phyloP scores from a whole-genome alignment of 2,113 vertebrate species.

The Thomomys bottae region DNA sequence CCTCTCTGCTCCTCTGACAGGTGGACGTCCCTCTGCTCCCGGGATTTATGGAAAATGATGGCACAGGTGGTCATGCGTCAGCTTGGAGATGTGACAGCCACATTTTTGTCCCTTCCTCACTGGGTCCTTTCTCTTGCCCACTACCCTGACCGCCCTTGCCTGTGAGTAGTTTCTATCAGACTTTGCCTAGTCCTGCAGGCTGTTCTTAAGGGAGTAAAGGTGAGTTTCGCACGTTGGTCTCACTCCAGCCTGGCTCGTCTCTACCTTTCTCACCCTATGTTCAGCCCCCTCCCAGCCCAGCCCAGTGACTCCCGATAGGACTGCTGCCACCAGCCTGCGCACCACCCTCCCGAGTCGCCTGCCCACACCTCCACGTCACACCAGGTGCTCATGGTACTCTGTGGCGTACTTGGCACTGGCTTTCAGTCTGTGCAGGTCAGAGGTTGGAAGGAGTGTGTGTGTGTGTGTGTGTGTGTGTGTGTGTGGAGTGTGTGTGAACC shows the following conservation, averaged over 20 bases:
- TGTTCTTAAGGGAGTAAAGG: background rate
- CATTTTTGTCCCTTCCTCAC: background rate
- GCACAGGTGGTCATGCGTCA: rapidly evolving
- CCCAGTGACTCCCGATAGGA: background rate
- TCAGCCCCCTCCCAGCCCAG: background rate
- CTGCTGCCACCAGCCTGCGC: background rate
- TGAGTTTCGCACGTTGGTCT: background rate
- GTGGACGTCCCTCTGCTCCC: background rate
- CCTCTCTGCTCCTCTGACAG: background rate
- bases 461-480: no score
- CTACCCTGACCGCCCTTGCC: background rate
- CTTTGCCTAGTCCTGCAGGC: background rate
- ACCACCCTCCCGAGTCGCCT: background rate
- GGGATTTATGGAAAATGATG: background rate
- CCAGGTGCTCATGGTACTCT: no score
- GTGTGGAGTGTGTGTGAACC: no score
- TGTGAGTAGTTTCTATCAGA: background rate
- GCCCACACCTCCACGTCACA: background rate
- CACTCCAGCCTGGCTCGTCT: rapidly evolving
- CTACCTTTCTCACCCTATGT: background rate
- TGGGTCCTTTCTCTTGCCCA: background rate
- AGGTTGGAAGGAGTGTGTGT: background rate
- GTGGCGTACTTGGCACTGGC: no score
- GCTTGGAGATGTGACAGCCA: background rate
- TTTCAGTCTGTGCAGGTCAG: background rate